Base-by-base conservation (phyloP, 2,888 invertebrate species). In the Cataglyphis albicans region DNA sequence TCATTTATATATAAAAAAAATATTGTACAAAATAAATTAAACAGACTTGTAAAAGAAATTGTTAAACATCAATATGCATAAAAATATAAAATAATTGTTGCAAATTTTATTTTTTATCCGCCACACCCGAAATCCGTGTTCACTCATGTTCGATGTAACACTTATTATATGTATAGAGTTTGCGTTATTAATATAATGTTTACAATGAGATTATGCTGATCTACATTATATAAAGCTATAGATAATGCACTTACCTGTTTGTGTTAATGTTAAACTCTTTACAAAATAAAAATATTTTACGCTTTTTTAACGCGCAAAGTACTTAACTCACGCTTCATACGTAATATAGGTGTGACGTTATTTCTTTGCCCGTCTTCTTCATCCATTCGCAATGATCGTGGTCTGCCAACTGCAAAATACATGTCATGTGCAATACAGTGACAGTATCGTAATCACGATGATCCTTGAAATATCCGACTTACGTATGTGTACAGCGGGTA, bases 221-320 rank as follows among this genome's bases (percentile, higher is more conserved):
- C 1, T 12, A 70, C 6, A 55, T 21, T 21, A 55, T 10, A 21
- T 21, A 55, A 55, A 21, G 3, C 1, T 57, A 57, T n/a, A 15
- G n/a, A n/a, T 55, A 52, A 70, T 21, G n/a, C 21, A n/a, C 3
- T 55, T 55, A 70, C 70, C 70, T 55, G 32, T 10, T 48, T 7
- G 15, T 32, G n/a, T 3, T 18, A 44, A 44, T 18, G 9, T 48
- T 48, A 29, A 0, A 1, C 12, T 67, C 18, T 44, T 35, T 0
- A 35, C 35, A 35, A 48, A 68, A 48, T 29, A 35, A 68, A 7
- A 9, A 57, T 52, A 52, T 12, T 32, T 0, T 0, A 29, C 15
- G 1, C 32, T 52, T 6, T 5, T 68, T 18, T 10, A n/a, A 48
- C 5, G 44, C 29, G 41, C 2, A 67, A 3, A 44, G 25, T 29